A percentile compares a stretch with the other conserved stretches of the same genome.
These are phyloP conservation scores for Pogonophryne albipinna DNA, from an alignment of 2,797 vertebrate genomes.

Conservation along the genomic window DNA sequence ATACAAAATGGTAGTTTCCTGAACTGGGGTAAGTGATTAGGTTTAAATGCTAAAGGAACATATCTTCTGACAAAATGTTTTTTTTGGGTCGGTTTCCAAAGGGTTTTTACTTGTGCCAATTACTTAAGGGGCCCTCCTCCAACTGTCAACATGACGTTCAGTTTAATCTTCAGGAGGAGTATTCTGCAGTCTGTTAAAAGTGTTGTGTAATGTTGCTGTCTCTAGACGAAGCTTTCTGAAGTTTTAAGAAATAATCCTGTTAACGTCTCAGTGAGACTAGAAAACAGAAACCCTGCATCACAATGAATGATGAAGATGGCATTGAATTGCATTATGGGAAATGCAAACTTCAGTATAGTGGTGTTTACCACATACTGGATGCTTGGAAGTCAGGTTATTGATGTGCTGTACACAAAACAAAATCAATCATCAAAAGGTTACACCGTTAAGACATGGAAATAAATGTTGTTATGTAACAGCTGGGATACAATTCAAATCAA, in stretches of 20 bases:
- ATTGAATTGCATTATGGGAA: neutral
- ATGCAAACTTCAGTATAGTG: no score
- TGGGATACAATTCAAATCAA: no score
- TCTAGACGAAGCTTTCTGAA: neutral
- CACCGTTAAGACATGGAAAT: no score
- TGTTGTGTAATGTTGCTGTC: neutral
- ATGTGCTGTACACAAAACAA: no score
- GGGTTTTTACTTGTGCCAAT: neutral
- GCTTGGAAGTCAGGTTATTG: no score
- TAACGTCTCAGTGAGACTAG: neutral
- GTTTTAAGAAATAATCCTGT: neutral
- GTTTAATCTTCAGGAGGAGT: neutral
- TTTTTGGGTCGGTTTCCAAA: neutral
- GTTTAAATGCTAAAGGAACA: neutral
- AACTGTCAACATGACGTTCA: neutral
- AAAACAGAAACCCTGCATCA: neutral
- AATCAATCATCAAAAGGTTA: no score
- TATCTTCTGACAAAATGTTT: neutral
- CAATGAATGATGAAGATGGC: neutral
- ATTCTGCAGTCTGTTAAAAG: neutral
- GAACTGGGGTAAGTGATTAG: neutral
- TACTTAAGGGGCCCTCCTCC: neutral
- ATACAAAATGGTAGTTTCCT: conserved; percentile 18
- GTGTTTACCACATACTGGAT: no score
- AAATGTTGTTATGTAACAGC: no score